phyloP scores from a whole-genome alignment of 1,140 invertebrate species.

The Melitaea cinxia region DNA sequence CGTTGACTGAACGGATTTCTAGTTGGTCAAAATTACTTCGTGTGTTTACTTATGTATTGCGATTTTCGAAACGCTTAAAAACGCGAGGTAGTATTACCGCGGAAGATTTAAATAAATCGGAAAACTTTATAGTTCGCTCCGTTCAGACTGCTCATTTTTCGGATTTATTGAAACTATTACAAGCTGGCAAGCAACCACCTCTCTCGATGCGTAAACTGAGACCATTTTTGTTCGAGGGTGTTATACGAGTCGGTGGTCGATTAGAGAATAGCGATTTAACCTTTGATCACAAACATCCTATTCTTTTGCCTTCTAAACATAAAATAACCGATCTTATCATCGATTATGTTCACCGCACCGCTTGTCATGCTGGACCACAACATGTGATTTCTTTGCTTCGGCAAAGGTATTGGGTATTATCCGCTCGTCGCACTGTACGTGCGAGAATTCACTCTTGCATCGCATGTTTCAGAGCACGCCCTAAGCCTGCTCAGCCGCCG shows the following conservation, averaged over 20 bases:
- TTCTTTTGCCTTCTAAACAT: background rate
- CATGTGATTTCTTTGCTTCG: background rate
- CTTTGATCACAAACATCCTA: conserved; percentile 4
- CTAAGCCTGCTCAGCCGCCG: background rate
- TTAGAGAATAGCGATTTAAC: background rate
- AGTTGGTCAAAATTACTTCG: background rate
- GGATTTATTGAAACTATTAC: background rate
- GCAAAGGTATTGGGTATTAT: background rate
- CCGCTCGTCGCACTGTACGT: background rate
- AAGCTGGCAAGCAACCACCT: background rate
- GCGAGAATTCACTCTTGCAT: background rate
- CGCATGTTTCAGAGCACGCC: background rate
- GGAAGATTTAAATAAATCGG: background rate
- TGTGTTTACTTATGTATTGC: background rate
- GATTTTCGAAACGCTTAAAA: background rate
- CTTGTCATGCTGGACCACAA: background rate
- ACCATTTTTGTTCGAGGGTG: background rate
- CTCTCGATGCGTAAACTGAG: background rate
- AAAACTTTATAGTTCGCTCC: background rate
- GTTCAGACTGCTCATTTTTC: background rate
- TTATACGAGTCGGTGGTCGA: background rate
- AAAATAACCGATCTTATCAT: background rate
- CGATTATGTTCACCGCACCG: background rate
- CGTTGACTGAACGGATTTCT: background rate
- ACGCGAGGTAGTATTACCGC: background rate